These are phyloP conservation scores for Drosophila micromelanica DNA, from an alignment of 1,140 invertebrate genomes.

Conservation along the genomic window DNA sequence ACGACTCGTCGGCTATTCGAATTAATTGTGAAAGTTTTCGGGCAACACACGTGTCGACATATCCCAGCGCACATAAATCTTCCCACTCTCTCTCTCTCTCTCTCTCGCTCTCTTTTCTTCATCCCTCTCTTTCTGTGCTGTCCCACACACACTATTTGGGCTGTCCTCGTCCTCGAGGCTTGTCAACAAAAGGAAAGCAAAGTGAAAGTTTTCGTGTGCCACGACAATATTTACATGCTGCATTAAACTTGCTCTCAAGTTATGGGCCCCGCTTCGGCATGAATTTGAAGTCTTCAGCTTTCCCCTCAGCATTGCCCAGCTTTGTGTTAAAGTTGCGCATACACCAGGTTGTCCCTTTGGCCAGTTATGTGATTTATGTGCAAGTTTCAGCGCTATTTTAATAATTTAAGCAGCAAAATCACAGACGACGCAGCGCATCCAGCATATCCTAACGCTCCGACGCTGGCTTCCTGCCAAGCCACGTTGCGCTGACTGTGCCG, in stretches of 20 bases:
- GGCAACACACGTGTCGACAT: slow-evolving; percentile 55
- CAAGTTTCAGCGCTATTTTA: slow-evolving; percentile 53
- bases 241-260: slow-evolving; percentile 74
- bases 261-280: slow-evolving; percentile 29
- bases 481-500: slow-evolving; percentile 77
- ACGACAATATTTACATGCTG: slow-evolving; percentile 81
- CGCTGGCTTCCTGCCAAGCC: slow-evolving; percentile 62
- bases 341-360: slow-evolving; percentile 70
- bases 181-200: slow-evolving; percentile 66
- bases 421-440: slow-evolving; percentile 40
- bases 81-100: not conserved
- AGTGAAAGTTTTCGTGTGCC: slow-evolving; percentile 77
- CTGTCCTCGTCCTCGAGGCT: slow-evolving; percentile 37
- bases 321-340: slow-evolving; percentile 68
- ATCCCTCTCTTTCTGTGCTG: not conserved
- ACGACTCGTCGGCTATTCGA: slow-evolving; percentile 59
- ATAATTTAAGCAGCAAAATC: slow-evolving; percentile 77
- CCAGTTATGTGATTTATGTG: slow-evolving; percentile 72
- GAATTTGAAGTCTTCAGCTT: slow-evolving; percentile 26
- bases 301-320: not conserved
- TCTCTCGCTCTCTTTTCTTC: slow-evolving; percentile 10
- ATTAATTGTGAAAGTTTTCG: slow-evolving; percentile 74
- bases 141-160: slow-evolving; percentile 17
- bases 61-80: slow-evolving; percentile 49
- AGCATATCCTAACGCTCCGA: slow-evolving; percentile 8